phyloP scores from a whole-genome alignment of 2,888 invertebrate species.

The Nomada ruficornis region DNA sequence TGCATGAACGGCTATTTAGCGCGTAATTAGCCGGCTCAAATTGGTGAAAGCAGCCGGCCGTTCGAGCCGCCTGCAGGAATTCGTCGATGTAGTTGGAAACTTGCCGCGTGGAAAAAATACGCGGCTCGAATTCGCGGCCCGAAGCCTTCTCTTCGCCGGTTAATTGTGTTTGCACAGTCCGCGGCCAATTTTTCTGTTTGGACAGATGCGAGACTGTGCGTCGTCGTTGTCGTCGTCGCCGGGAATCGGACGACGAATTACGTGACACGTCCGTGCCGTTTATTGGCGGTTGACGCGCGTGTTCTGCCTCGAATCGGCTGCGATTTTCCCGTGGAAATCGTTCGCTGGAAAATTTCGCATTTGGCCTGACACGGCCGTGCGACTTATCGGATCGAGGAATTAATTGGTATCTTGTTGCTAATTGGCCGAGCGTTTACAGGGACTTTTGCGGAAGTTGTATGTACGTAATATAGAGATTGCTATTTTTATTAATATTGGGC shows the following conservation, averaged over 20 bases:
- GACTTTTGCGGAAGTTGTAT: neutral
- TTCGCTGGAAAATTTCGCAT: slow-evolving; percentile 10
- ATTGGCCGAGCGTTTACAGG: slow-evolving; percentile 17
- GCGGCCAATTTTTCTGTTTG: slow-evolving; percentile 52
- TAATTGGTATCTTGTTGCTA: slow-evolving; percentile 16
- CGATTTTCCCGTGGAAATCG: slow-evolving; percentile 13
- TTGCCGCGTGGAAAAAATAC: slow-evolving; percentile 51
- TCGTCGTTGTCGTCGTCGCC: neutral
- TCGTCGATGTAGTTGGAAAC: slow-evolving; percentile 55
- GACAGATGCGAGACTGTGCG: slow-evolving; percentile 17
- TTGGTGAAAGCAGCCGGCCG: slow-evolving; percentile 53
- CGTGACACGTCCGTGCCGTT: slow-evolving; percentile 7
- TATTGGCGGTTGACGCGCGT: neutral
- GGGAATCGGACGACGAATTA: slow-evolving; percentile 6
- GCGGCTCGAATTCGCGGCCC: slow-evolving; percentile 39
- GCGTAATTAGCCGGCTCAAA: slow-evolving; percentile 66
- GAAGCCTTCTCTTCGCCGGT: neutral
- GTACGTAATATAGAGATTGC: neutral
- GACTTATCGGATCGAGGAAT: slow-evolving; percentile 10
- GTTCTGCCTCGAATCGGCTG: neutral
- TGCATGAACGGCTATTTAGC: slow-evolving; percentile 54
- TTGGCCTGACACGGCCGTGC: neutral
- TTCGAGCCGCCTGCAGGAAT: slow-evolving; percentile 45
- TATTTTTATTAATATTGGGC: slow-evolving; percentile 16
- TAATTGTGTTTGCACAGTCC: slow-evolving; percentile 69